Base-by-base conservation (phyloP, 1,140 invertebrate species). In the Neocloeon triangulifer region DNA sequence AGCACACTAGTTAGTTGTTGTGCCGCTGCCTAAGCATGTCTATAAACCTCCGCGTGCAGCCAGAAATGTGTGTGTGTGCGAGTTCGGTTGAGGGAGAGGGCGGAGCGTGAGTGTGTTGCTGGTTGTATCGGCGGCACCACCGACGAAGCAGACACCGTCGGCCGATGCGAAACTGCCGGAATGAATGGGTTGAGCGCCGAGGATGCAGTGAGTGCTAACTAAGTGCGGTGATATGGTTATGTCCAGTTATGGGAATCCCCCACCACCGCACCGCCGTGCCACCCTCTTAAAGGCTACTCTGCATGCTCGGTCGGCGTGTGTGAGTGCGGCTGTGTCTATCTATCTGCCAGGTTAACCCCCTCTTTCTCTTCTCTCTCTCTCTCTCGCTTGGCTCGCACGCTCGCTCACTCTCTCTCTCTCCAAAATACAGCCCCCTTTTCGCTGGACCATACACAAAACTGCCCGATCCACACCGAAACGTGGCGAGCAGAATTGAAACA, bases 91-190 rank as follows among this genome's bases (percentile, higher is more conserved):
- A 15, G 12, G 12, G 25, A 3, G 25, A 26, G 15, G 13, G 25
- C 25, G 12, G 15, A 26, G 12, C 13, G 15, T 13, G 13, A 26
- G 15, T 13, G 15, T 26, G 12, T 12, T 26, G 25, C 15, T 12
- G 12, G 25, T 26, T 26, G 15, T 13, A 12, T 26, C 13, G 12
- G 25, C 8, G 25, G 25, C 25, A 15, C 25, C 3, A 4, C 13
- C 3, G 25, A 15, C 12, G n/a, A 23, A 23, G n/a, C 8, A 26
- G 25, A 26, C 15, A 26, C 13, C 25, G 25, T 13, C 25, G 25
- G n/a, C 55, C 52, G 52, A 56, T 56, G 53, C 52, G 53, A 48
- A 55, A 51, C 12, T 15, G 17, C 4, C 25, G 20, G 14, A 9
- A n/a, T 28, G 8, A 25, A 12, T 18, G 13, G 17, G 17, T 31